Evolutionary conservation across 2,888 invertebrate genomes (phyloP).

Genomic region (Volucella zonaria): DNA sequence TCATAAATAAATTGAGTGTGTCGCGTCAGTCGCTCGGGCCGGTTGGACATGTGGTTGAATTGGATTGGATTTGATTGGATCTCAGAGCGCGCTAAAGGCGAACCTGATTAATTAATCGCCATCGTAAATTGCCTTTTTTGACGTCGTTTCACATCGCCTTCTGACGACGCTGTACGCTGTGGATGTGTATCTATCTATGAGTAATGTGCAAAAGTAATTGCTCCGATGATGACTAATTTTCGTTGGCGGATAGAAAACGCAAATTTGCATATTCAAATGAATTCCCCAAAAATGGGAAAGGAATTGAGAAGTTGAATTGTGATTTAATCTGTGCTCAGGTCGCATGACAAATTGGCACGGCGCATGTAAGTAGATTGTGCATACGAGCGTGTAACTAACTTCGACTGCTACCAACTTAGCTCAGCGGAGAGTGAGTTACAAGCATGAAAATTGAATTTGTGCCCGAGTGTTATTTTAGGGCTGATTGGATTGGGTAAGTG

Average conservation of each 20-base stretch:
- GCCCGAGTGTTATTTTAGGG: background rate
- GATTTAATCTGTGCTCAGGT: slow-evolving; percentile 40
- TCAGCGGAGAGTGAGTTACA: slow-evolving; percentile 22
- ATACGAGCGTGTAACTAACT: slow-evolving; percentile 43
- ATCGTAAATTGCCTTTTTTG: slow-evolving; percentile 68
- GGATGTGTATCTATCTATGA: slow-evolving; percentile 24
- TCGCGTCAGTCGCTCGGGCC: background rate
- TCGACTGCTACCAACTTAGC: too few relatives aligned
- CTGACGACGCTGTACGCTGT: background rate
- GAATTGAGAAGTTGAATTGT: slow-evolving; percentile 19
- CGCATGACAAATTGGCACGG: slow-evolving; percentile 60
- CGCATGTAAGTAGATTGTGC: slow-evolving; percentile 30
- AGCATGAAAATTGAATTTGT: slow-evolving; percentile 27
- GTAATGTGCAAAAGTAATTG: slow-evolving; percentile 43
- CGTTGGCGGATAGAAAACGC: slow-evolving; percentile 11
- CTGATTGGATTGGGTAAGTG: slow-evolving; percentile 1
- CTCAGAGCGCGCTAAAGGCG: slow-evolving; percentile 14
- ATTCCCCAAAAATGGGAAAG: slow-evolving; percentile 57
- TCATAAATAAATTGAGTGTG: slow-evolving; percentile 57
- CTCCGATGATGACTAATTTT: slow-evolving; percentile 43
- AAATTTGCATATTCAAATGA: slow-evolving; percentile 58
- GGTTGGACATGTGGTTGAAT: too few relatives aligned
- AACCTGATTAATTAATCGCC: slow-evolving; percentile 54
- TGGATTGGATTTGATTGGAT: background rate
- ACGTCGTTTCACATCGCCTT: slow-evolving; percentile 42